phyloP scores from a whole-genome alignment of 2,888 invertebrate genomes.

The Chalcosyrphus nemorum region DNA sequence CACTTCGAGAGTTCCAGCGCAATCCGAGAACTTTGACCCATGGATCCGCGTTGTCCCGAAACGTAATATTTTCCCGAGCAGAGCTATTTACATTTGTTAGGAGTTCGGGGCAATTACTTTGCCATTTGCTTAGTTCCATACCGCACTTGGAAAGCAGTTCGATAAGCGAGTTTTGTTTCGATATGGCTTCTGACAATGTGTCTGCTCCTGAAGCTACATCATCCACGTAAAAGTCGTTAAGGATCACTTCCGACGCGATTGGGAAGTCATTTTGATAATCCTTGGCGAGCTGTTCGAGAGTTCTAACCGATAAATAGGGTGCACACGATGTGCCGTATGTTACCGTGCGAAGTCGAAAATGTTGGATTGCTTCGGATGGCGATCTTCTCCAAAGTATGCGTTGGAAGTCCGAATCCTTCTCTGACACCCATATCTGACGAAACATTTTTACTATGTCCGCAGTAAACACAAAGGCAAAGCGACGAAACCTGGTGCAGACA shows the following conservation, averaged over 20 bases:
- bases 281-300: slow-evolving; percentile 56
- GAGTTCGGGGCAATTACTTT: slow-evolving; percentile 4
- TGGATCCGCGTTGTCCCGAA: slow-evolving; percentile 1
- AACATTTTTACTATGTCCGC: slow-evolving; percentile 69
- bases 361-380: background rate
- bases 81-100: slow-evolving; percentile 52
- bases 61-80: background rate
- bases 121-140: slow-evolving; percentile 27
- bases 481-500: slow-evolving; percentile 16
- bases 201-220: slow-evolving; percentile 45
- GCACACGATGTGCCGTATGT: slow-evolving; percentile 37
- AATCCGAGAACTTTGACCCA: background rate
- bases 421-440: slow-evolving; percentile 35
- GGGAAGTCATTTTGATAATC: slow-evolving; percentile 59
- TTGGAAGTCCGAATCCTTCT: slow-evolving; percentile 25
- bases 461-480: slow-evolving; percentile 20
- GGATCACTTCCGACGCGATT: slow-evolving; percentile 28
- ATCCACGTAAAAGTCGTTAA: slow-evolving; percentile 31
- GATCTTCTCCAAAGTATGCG: slow-evolving; percentile 38
- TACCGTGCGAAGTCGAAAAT: slow-evolving; percentile 12
- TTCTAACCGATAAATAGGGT: slow-evolving; percentile 23
- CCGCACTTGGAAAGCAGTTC: slow-evolving; percentile 38
- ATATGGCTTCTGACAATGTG: slow-evolving; percentile 29
- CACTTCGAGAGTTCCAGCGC: background rate
- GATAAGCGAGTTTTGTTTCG: slow-evolving; percentile 10